A percentile compares a stretch with the other conserved stretches of the same genome.
These are phyloP conservation scores for Lithophane leautieri DNA, from an alignment of 2,888 invertebrate genomes.

Conservation along the genomic window DNA sequence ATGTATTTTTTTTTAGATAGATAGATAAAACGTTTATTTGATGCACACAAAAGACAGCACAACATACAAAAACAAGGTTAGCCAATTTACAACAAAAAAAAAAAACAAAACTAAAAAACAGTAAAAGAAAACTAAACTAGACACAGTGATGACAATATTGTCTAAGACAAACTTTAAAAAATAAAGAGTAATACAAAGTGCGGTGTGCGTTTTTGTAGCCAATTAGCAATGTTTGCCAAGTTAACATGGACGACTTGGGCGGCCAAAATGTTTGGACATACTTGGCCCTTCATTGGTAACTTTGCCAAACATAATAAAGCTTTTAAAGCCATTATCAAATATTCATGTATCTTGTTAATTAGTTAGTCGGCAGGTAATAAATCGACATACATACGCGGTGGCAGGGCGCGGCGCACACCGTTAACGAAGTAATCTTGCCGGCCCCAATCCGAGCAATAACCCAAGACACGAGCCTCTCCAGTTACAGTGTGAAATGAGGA, in stretches of 20 bases:
- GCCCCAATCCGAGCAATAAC: slow-evolving; percentile 64
- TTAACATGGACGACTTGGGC: neutral
- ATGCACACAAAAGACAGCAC: too few relatives aligned
- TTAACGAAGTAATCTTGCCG: slow-evolving; percentile 69
- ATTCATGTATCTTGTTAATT: slow-evolving; percentile 50
- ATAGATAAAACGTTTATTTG: too few relatives aligned
- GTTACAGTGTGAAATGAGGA: slow-evolving; percentile 60
- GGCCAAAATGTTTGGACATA: slow-evolving; percentile 5
- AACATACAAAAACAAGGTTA: too few relatives aligned
- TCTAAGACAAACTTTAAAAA: too few relatives aligned
- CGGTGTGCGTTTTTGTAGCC: neutral
- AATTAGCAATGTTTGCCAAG: slow-evolving; percentile 5
- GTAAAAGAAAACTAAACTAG: too few relatives aligned
- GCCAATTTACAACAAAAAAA: too few relatives aligned
- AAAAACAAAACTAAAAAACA: too few relatives aligned
- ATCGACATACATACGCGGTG: slow-evolving; percentile 41
- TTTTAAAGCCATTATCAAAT: slow-evolving; percentile 58
- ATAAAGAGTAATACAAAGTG: too few relatives aligned
- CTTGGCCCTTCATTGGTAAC: slow-evolving; percentile 18
- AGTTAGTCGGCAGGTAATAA: slow-evolving; percentile 50
- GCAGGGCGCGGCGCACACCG: slow-evolving; percentile 68
- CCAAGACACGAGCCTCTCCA: slow-evolving; percentile 54
- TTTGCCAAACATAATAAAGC: slow-evolving; percentile 49
- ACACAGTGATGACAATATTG: too few relatives aligned
- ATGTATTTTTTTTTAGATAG: neutral